A percentile compares a stretch with the other conserved stretches of the same genome.
phyloP scores from a whole-genome alignment of 1,140 invertebrate genomes.

The Carposina sasakii region DNA sequence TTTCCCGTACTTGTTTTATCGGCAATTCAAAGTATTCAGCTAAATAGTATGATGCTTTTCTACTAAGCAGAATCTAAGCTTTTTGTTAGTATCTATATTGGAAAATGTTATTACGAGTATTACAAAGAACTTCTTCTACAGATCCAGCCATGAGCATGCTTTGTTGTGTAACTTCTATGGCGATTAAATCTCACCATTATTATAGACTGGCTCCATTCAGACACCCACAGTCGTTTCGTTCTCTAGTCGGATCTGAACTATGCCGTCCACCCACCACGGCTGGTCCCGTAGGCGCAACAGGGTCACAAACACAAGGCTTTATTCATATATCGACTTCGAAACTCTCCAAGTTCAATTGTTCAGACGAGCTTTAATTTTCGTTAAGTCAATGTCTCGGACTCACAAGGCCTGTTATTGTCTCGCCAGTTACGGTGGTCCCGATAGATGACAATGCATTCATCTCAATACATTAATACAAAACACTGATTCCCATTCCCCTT shows the following conservation, averaged over 20 bases:
- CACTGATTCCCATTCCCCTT: constrained; percentile 24
- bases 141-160: constrained; percentile 54
- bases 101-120: constrained; percentile 55
- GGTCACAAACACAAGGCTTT: constrained; percentile 63
- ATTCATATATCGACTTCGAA: constrained; percentile 58
- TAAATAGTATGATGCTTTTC: not conserved
- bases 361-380: constrained; percentile 54
- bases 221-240: constrained; percentile 69
- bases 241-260: constrained; percentile 62
- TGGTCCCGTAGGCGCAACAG: constrained; percentile 70
- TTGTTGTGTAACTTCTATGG: constrained; percentile 66
- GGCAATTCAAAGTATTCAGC: not conserved
- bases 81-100: constrained; percentile 50
- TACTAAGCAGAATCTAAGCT: constrained; percentile 13
- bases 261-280: constrained; percentile 68
- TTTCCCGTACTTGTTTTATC: too few species aligned
- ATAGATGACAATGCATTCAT: constrained; percentile 30
- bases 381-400: constrained; percentile 58
- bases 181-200: constrained; percentile 72
- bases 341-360: constrained; percentile 60
- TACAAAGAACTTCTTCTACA: constrained; percentile 49
- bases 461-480: constrained; percentile 42
- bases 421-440: constrained; percentile 54
- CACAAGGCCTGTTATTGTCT: constrained; percentile 61
- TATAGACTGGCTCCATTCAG: constrained; percentile 71